Conservation (phyloP, 2,797 vertebrate genomes). For the Pangasius larnaudii region DNA sequence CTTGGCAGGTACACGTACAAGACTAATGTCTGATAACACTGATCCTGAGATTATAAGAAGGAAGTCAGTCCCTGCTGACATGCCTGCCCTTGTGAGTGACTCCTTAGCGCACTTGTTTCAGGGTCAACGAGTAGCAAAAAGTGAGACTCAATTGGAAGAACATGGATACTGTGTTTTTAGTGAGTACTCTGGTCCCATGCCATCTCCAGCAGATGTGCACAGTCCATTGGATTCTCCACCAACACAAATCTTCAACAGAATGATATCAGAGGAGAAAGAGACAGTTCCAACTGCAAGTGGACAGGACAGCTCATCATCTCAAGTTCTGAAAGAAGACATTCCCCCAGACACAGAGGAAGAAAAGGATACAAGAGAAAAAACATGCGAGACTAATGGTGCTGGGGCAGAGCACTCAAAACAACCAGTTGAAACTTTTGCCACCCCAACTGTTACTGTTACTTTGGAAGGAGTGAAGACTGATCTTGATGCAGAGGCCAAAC, state of each 20-base stretch:
- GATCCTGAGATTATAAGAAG: conserved; percentile 83
- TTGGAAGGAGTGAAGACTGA: conserved; percentile 73
- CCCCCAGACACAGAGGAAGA: conserved; percentile 55
- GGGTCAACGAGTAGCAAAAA: conserved; percentile 72
- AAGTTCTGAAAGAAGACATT: conserved; percentile 39
- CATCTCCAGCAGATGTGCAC: conserved; percentile 87
- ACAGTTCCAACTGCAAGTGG: conserved; percentile 68
- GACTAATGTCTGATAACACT: conserved; percentile 86
- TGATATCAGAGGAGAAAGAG: conserved; percentile 76
- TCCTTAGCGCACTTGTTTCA: conserved; percentile 72
- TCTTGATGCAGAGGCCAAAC: conserved; percentile 70
- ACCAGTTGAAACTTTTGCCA: conserved; percentile 70
- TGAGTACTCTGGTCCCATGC: conserved; percentile 96
- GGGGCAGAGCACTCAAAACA: conserved; percentile 53
- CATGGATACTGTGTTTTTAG: conserved; percentile 98
- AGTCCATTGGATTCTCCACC: conserved; percentile 75
- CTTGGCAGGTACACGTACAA: conserved; percentile 88
- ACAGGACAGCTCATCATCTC: conserved; percentile 45
- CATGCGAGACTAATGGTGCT: conserved; percentile 53
- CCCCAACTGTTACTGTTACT: conserved; percentile 79
- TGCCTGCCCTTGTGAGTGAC: conserved; percentile 66
- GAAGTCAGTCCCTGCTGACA: conserved; percentile 82
- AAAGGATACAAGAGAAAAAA: conserved; percentile 50
- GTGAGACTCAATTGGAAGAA: conserved; percentile 93
- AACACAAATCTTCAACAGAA: conserved; percentile 72